These are phyloP conservation scores for Agrotis puta DNA, from an alignment of 2,888 invertebrate genomes.

Conservation along the genomic window DNA sequence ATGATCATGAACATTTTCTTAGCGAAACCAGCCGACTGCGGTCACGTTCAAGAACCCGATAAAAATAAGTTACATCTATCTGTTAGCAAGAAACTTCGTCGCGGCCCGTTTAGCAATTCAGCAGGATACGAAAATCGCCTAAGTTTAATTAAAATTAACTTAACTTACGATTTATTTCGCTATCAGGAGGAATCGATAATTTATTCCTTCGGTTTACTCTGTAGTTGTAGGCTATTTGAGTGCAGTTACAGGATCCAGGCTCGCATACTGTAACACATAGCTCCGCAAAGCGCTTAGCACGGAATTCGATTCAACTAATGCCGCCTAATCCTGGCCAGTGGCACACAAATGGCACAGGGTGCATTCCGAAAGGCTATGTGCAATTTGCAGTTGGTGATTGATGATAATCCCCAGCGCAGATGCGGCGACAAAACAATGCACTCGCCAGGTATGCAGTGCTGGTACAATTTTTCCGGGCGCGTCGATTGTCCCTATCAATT, in stretches of 20 bases:
- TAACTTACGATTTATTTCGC: constrained; percentile 64
- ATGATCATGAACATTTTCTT: constrained; percentile 49
- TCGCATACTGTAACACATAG: constrained; percentile 82
- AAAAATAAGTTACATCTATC: constrained; percentile 74
- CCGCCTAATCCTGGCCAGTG: constrained; percentile 86
- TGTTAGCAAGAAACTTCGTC: constrained; percentile 59
- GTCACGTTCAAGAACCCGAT: constrained; percentile 68
- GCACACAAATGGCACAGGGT: constrained; percentile 84
- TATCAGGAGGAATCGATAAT: constrained; percentile 72
- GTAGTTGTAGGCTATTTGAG: constrained; percentile 70
- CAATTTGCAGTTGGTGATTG: constrained; percentile 88
- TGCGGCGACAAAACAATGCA: constrained; percentile 78
- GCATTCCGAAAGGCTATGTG: constrained; percentile 86
- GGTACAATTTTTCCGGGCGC: constrained; percentile 70
- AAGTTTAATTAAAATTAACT: constrained; percentile 82
- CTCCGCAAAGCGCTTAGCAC: constrained; percentile 87
- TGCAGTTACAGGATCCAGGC: constrained; percentile 71
- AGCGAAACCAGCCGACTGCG: constrained; percentile 35
- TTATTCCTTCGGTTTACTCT: constrained; percentile 65
- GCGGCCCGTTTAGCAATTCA: constrained; percentile 69
- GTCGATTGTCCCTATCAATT: constrained; percentile 59
- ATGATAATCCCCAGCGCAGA: constrained; percentile 86
- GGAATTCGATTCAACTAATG: constrained; percentile 90
- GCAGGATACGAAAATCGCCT: constrained; percentile 79
- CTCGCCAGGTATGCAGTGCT: constrained; percentile 59